Evolutionary conservation across 2,113 vertebrate genomes (phyloP).

Genomic region (Mirza zaza): DNA sequence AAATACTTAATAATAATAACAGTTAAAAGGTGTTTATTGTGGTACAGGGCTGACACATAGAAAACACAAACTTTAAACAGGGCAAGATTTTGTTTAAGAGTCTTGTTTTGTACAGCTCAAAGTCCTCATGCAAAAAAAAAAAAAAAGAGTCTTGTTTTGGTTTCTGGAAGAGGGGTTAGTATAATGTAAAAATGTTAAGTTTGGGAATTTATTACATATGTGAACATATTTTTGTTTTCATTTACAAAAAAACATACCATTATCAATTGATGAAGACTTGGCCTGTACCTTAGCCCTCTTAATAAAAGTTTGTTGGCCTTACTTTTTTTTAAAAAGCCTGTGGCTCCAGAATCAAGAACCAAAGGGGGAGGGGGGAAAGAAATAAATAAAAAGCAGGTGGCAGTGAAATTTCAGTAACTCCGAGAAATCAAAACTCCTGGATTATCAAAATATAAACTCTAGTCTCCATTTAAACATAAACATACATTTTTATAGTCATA

Average conservation of each 20-base stretch:
- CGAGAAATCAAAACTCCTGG: neutral
- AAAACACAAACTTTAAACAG: neutral
- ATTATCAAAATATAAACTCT: conserved; percentile 20
- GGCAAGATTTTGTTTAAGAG: neutral
- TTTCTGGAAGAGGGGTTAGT: neutral
- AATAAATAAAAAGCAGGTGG: neutral
- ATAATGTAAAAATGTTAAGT: neutral
- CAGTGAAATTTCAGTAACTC: conserved; percentile 27
- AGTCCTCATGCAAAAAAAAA: too few species aligned
- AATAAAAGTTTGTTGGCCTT: neutral
- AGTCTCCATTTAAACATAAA: neutral
- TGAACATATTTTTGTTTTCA: conserved; percentile 30
- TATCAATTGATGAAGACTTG: neutral
- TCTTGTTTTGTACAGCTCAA: neutral
- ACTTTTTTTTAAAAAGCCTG: conserved; percentile 14
- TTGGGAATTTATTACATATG: neutral
- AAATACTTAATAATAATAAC: conserved; percentile 3
- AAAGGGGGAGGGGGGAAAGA: too few species aligned
- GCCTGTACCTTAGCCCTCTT: neutral
- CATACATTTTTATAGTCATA: neutral
- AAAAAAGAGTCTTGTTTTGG: neutral
- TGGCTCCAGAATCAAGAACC: too few species aligned
- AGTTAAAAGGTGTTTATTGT: neutral
- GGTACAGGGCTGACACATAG: neutral
- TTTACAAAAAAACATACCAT: conserved; percentile 28